phyloP scores from a whole-genome alignment of 1,140 invertebrate species.

The Monochamus saltuarius region DNA sequence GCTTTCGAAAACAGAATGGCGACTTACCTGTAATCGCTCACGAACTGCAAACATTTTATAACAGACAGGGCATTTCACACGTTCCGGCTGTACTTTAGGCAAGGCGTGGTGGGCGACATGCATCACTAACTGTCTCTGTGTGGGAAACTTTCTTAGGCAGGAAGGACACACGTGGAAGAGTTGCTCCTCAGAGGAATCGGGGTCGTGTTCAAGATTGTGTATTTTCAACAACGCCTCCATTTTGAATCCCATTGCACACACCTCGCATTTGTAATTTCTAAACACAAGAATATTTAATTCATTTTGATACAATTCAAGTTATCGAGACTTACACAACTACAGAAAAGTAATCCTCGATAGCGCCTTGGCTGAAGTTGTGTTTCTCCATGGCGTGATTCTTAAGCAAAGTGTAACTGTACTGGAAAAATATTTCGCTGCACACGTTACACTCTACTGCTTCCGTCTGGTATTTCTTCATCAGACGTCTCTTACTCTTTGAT shows the following conservation, averaged over 20 bases:
- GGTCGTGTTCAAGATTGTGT: slow-evolving; percentile 37
- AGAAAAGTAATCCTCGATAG: slow-evolving; percentile 35
- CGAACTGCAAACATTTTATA: slow-evolving; percentile 67
- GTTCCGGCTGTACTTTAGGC: slow-evolving; percentile 30
- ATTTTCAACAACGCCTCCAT: slow-evolving; percentile 36
- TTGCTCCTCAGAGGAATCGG: slow-evolving; percentile 34
- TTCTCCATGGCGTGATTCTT: slow-evolving; percentile 35
- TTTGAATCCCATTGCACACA: slow-evolving; percentile 33
- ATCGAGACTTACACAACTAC: slow-evolving; percentile 32
- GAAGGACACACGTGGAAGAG: slow-evolving; percentile 37
- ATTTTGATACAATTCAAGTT: too few relatives aligned
- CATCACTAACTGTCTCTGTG: slow-evolving; percentile 35
- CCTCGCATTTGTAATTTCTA: slow-evolving; percentile 37
- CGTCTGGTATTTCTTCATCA: slow-evolving; percentile 24
- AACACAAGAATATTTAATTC: slow-evolving; percentile 16
- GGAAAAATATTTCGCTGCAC: slow-evolving; percentile 37
- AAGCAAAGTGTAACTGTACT: slow-evolving; percentile 28
- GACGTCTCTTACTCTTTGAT: slow-evolving; percentile 25
- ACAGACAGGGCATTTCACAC: slow-evolving; percentile 61
- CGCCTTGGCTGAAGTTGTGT: slow-evolving; percentile 26
- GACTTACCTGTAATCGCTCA: slow-evolving; percentile 58
- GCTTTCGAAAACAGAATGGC: too few relatives aligned
- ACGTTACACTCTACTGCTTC: slow-evolving; percentile 38
- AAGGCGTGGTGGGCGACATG: slow-evolving; percentile 36
- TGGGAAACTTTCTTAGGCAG: slow-evolving; percentile 40